These are phyloP conservation scores for Spialia ferax DNA, from an alignment of 2,888 invertebrate genomes.

Conservation along the genomic window DNA sequence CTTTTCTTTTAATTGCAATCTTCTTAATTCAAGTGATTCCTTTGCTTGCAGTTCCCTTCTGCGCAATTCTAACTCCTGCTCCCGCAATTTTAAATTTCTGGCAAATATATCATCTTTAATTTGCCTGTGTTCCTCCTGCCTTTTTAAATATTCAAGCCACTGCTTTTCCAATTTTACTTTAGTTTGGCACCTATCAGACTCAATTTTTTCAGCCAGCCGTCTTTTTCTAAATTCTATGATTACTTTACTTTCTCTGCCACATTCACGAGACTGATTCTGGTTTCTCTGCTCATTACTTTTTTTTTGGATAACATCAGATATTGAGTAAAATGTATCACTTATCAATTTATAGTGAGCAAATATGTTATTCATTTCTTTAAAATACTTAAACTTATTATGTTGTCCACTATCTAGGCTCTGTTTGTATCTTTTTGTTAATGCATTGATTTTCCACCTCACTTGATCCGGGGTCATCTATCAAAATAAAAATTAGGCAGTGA, in stretches of 20 bases:
- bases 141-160: conserved; percentile 63
- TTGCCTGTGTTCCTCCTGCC: conserved; percentile 56
- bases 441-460: conserved; percentile 69
- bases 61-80: conserved; percentile 58
- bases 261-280: conserved; percentile 37
- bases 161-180: conserved; percentile 65
- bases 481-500: neutral
- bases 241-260: conserved; percentile 55
- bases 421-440: conserved; percentile 65
- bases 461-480: conserved; percentile 63
- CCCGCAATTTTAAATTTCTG: conserved; percentile 55
- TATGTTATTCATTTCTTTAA: conserved; percentile 62
- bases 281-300: conserved; percentile 53
- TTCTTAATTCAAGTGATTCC: conserved; percentile 58
- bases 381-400: conserved; percentile 62
- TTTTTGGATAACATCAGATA: conserved; percentile 46
- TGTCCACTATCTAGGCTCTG: conserved; percentile 59
- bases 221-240: conserved; percentile 62
- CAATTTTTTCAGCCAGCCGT: conserved; percentile 63
- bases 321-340: conserved; percentile 50
- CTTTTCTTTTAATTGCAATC: conserved; percentile 58
- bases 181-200: conserved; percentile 61
- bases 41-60: conserved; percentile 59
- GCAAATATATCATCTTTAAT: conserved; percentile 57
- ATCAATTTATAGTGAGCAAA: conserved; percentile 61